Evolutionary conservation across 2,113 vertebrate species (phyloP).

Genomic region (Passer domesticus): DNA sequence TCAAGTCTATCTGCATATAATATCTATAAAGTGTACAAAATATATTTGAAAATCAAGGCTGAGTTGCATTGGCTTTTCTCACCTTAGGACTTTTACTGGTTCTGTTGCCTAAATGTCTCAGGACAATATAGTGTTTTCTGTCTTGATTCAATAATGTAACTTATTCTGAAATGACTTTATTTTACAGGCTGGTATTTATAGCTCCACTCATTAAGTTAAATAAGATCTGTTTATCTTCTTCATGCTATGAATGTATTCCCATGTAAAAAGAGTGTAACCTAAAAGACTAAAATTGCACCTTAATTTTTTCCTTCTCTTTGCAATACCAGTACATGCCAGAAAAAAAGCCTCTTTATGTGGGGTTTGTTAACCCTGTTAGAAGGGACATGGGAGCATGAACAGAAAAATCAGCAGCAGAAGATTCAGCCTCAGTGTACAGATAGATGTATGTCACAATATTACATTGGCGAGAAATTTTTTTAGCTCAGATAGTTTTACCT

Average conservation of each 20-base stretch:
- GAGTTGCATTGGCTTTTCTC: not conserved
- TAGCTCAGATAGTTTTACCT: not conserved
- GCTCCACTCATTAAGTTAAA: not conserved
- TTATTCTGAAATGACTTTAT: not conserved
- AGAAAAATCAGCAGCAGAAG: fast-evolving
- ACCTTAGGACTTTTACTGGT: not conserved
- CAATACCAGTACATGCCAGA: not conserved
- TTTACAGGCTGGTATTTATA: not conserved
- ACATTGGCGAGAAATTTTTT: not conserved
- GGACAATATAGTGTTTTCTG: not conserved
- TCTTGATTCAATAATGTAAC: not conserved
- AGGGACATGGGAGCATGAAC: not conserved
- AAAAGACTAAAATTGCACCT: not conserved
- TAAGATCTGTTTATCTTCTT: not conserved
- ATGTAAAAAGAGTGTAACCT: not conserved
- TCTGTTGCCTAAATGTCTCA: not conserved
- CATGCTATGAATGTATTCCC: not conserved
- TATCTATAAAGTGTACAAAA: not conserved
- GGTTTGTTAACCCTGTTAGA: not conserved
- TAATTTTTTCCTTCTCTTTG: not conserved
- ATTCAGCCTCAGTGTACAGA: not conserved
- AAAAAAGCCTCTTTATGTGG: not conserved
- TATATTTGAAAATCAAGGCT: not conserved
- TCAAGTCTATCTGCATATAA: not conserved
- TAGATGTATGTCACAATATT: not conserved